Evolutionary conservation across 2,113 vertebrate species (phyloP).

Genomic region (Zosterops pallidus): DNA sequence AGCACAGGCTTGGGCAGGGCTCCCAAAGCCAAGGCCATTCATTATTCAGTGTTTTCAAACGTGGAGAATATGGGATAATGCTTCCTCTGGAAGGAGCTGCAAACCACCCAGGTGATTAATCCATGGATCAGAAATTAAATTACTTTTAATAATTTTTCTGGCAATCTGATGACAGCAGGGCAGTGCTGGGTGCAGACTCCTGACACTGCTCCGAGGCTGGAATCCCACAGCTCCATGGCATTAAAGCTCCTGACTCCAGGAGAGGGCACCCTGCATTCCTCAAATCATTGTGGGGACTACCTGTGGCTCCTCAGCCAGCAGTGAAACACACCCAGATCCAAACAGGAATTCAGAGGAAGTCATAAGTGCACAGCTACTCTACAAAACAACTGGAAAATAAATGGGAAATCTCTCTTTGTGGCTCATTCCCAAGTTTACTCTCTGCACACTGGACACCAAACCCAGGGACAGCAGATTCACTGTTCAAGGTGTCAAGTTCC

Average conservation of each 20-base stretch:
- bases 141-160: not conserved
- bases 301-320: not conserved
- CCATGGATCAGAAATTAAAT: not conserved
- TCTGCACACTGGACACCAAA: not conserved
- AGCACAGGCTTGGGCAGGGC: not conserved
- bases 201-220: not conserved
- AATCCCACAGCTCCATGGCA: rapidly evolving
- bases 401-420: not conserved
- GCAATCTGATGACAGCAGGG: not conserved
- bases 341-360: not conserved
- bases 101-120: not conserved
- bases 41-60: not conserved
- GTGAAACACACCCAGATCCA: not conserved
- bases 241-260: not conserved
- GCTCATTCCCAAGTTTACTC: not conserved
- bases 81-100: not conserved
- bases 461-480: not conserved
- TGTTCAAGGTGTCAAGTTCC: not conserved
- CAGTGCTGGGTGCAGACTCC: not conserved
- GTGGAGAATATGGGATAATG: not conserved
- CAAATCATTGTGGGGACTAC: not conserved
- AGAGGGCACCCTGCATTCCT: not conserved
- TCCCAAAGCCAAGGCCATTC: not conserved
- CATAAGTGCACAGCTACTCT: not conserved
- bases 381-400: not conserved